Base-by-base conservation (phyloP, 2,888 invertebrate genomes). In the Eupithecia vulgata region DNA sequence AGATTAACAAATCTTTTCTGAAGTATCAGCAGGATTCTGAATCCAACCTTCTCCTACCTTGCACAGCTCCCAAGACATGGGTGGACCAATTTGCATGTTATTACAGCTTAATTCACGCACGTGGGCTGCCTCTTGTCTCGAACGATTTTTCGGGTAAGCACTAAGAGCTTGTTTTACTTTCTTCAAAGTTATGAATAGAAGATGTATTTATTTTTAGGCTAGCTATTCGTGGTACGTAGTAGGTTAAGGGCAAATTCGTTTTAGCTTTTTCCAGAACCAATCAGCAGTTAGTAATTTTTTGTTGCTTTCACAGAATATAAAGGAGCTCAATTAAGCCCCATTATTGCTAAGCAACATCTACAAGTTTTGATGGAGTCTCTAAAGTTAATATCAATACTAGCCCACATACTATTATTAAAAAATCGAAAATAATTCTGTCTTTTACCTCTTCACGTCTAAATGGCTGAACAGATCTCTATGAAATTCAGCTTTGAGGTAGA, bases 71-170 rank as follows among this genome's bases (percentile, higher is more conserved):
- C 73, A 83, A 83, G 83, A 82, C 86, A 83, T 85, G 84, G 84
- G 84, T 73, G 84, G 87, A 85, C 88, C 88, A 87, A 90, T 90
- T 91, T 91, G 85, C 91, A 91, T 91, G 88, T 89, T 90, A 90
- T 90, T 90, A 90, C 83, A 76, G 85, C 85, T 87, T 90, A 90
- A 89, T 88, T 88, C 84, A 74, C 80, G 78, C 82, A 82, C 84
- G 84, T 82, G 82, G 81, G 82, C 83, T 81, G 85, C 82, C 81
- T 86, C 81, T 82, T 83, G 84, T 83, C 82, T 82, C 83, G 84
- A 84, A 84, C 83, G 79, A 81, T 88, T 88, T 88, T 88, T 76
- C n/a, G 73, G 73, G 57, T 34, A n/a, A 57, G 21, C 61, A 17
- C 42, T 30, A 15, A 2, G 66, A 65, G 40, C 65, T 40, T 45